A percentile compares a stretch with the other conserved stretches of the same genome.
These are phyloP conservation scores for Cetonia aurata DNA, from an alignment of 2,888 invertebrate species.

Conservation along the genomic window DNA sequence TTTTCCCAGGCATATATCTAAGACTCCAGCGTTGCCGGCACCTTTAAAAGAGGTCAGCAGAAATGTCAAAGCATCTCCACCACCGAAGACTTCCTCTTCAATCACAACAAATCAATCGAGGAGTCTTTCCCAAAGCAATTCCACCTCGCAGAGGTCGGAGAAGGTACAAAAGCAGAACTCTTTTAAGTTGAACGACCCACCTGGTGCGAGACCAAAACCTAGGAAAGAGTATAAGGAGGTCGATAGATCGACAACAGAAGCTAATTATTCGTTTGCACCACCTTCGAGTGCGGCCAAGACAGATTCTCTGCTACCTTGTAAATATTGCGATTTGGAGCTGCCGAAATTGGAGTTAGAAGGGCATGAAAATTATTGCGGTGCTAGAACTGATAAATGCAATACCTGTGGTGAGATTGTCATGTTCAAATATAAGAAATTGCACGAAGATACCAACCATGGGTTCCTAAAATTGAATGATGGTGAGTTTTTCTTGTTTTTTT, in stretches of 20 bases:
- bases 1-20: constrained; percentile 40
- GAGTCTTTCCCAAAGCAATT: no score
- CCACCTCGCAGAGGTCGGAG: background rate
- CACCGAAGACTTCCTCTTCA: background rate
- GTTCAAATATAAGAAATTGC: constrained; percentile 76
- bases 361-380: constrained; percentile 79
- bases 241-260: constrained; percentile 19
- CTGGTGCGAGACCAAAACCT: constrained; percentile 2
- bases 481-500: constrained; percentile 59
- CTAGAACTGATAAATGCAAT: constrained; percentile 77
- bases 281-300: constrained; percentile 29
- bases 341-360: constrained; percentile 72
- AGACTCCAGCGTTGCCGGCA: background rate
- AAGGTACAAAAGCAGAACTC: background rate
- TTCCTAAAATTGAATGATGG: constrained; percentile 74
- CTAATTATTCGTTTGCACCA: constrained; percentile 29
- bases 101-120: background rate
- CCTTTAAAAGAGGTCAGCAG: constrained; percentile 4
- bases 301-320: constrained; percentile 69
- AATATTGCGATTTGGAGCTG: constrained; percentile 76
- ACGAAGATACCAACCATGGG: constrained; percentile 76
- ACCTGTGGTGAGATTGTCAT: constrained; percentile 79
- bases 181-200: constrained; percentile 26
- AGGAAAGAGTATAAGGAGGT: constrained; percentile 9
- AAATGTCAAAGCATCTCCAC: background rate